Evolutionary conservation across 2,113 vertebrate species (phyloP), one percentile per base, ranked within the genome.

Genomic region (Sapayoa aenigma): DNA sequence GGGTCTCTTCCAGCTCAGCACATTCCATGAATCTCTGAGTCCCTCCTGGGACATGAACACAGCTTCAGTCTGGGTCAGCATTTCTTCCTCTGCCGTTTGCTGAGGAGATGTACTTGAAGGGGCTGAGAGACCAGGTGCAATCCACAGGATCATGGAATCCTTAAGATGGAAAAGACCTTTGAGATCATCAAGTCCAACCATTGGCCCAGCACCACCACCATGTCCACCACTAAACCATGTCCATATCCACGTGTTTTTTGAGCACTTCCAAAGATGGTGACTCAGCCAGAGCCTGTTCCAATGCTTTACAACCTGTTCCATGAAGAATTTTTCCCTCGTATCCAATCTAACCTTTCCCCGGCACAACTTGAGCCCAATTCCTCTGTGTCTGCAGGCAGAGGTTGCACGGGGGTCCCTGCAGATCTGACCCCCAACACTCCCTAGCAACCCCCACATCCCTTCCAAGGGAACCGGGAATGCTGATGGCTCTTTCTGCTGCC

Each of bases 381-480:
- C 72, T 76, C 46, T 12, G 18, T 81, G 22, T 18, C 55, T 74
- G 46, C 46, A 42, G 35, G 25, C 46, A 31, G 3, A 49, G 27
- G 7, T 16, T 27, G 2, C 2, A 0, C 10, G 17, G 25, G 31
- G 23, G 46, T 76, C 72, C 55, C 71, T 69, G 46, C 39, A 39
- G 59, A 50, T 63, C 60, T 78, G 56, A 28, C 50, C 42, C 21
- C 2, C 23, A 33, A 12, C 1, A 0, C 72, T 73, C 60, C 50
- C 30, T 46, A 71, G 42, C 3, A 0, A 35, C 42, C 39, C 53
- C 28, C 63, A 31, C 0, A 1, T 52, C 55, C 13, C 52, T 52
- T n/a, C 59, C 50, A 31, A 3, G 10, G 52, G 24, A 47, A n/a
- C n/a, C 68, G 5, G 20, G 46, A 5, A 12, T 11, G 9, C 72